phyloP scores from a whole-genome alignment of 2,797 vertebrate genomes.

The Neosilurus mollespiculum region DNA sequence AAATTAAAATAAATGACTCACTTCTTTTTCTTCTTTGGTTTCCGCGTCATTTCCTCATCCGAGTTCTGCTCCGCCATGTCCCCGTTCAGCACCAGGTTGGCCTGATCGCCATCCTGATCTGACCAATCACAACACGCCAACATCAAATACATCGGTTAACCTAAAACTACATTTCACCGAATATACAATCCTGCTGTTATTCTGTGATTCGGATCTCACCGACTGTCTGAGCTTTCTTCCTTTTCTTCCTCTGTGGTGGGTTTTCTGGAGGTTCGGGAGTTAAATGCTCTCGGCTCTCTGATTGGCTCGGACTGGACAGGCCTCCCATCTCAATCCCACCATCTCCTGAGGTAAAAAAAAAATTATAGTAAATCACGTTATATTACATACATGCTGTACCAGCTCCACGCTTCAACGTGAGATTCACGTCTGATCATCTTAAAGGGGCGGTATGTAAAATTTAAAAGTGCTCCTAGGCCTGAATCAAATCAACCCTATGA shows the following conservation, averaged over 20 bases:
- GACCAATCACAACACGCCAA: slow-evolving; percentile 38
- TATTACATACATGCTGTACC: not conserved
- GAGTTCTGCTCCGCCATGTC: slow-evolving; percentile 76
- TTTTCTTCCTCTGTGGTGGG: slow-evolving; percentile 76
- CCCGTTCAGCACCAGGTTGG: slow-evolving; percentile 79
- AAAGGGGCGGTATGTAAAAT: not conserved
- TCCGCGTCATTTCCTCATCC: slow-evolving; percentile 76
- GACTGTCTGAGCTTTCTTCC: slow-evolving; percentile 70
- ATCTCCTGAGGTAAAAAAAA: slow-evolving; percentile 55
- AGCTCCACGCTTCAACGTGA: not conserved
- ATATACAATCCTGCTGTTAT: not conserved
- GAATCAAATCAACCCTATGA: not conserved
- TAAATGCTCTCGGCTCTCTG: slow-evolving; percentile 73
- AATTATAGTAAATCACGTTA: not conserved
- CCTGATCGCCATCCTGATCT: slow-evolving; percentile 73
- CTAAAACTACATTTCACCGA: not conserved
- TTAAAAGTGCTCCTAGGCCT: not conserved
- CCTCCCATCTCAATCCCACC: slow-evolving; percentile 71
- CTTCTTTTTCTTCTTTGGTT: slow-evolving; percentile 87
- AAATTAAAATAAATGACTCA: slow-evolving; percentile 62
- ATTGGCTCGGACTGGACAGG: slow-evolving; percentile 64
- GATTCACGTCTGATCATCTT: not conserved
- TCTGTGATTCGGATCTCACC: slow-evolving; percentile 57
- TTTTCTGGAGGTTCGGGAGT: slow-evolving; percentile 68
- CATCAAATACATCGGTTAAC: not conserved